Evolutionary conservation across 2,797 vertebrate species (phyloP), one percentile per base, ranked within the genome.

Genomic region (Microhierax caerulescens): DNA sequence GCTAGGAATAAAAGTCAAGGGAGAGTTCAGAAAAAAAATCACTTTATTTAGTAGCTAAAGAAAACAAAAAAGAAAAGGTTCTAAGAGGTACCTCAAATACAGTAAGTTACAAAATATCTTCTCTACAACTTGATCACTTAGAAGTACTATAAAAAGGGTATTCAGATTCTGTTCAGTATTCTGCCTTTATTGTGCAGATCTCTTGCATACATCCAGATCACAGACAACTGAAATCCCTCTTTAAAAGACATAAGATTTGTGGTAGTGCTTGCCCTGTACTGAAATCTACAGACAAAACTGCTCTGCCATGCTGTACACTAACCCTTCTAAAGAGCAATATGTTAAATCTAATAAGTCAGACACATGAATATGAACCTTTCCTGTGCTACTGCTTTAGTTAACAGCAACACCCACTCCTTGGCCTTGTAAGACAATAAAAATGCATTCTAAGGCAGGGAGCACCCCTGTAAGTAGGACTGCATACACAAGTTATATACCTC

Each of bases 21-120:
- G 7, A 13, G 11, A 75, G 0, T 88, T 98, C 43, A 96, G n/a
- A 93, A 30, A 7, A 1, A 1, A 3, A 17, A 16, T 34, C 98
- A 1, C 90, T 98, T 92, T 99, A 98, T 80, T 98, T 99, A 37
- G 98, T 99, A 34, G 98, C 99, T 14, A 99, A 99, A 95, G 97
- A 97, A 83, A 98, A 98, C 34, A 98, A 98, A 92, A 96, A 79
- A 30, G 97, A 96, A 96, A 97, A 96, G 24, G 18, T 45, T 81
- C 88, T 89, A 90, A 96, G 79, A 98, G 97, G 97, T 98, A 97
- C 22, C 47, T 77, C 36, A 59, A 51, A 90, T 59, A 73, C n/a
- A 67, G 36, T 61, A 89, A 25, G 6, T 88, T 60, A 77, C 1
- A 2, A 70, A 43, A 4, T 80, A 43, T 2, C 59, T 91, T 75